Percentiles rank a stretch among this genome's conserved stretches.
Conservation (phyloP, 1,140 invertebrate genomes). For the Trissolcus basalis region DNA sequence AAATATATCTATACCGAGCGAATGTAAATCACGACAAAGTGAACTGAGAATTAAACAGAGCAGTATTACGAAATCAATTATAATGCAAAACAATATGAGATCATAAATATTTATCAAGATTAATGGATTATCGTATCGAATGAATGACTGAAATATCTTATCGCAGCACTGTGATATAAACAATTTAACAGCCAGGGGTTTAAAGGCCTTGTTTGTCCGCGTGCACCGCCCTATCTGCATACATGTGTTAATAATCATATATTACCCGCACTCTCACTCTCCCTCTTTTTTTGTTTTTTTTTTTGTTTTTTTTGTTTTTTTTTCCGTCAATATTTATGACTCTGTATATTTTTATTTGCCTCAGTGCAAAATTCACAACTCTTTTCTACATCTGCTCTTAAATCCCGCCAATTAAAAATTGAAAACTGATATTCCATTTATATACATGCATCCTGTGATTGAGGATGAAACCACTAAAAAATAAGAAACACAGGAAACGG, state of each 20-base stretch:
- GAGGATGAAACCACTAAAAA: too few relatives aligned
- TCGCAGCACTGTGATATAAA: constrained; percentile 25
- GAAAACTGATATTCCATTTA: too few relatives aligned
- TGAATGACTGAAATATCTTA: constrained; percentile 46
- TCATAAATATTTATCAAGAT: constrained; percentile 55
- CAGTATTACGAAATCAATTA: constrained; percentile 50
- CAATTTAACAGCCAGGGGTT: constrained; percentile 21
- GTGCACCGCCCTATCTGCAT: background rate
- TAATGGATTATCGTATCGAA: constrained; percentile 51
- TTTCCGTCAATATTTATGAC: too few relatives aligned
- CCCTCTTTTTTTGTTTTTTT: too few relatives aligned
- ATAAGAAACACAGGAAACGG: too few relatives aligned
- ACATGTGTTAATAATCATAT: background rate
- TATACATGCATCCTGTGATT: too few relatives aligned
- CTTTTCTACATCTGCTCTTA: too few relatives aligned
- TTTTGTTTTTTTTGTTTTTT: too few relatives aligned
- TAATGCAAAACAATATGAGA: constrained; percentile 53
- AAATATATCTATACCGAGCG: constrained; percentile 26
- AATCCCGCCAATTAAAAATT: too few relatives aligned
- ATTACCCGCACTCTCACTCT: too few relatives aligned
- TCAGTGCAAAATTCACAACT: too few relatives aligned
- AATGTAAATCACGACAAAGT: constrained; percentile 40
- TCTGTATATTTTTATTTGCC: too few relatives aligned
- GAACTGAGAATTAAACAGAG: constrained; percentile 40
- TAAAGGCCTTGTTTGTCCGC: background rate